A percentile compares a stretch with the other conserved stretches of the same genome.
These are phyloP conservation scores for Zaprionus lineosus DNA, from an alignment of 2,888 invertebrate species.

Conservation along the genomic window DNA sequence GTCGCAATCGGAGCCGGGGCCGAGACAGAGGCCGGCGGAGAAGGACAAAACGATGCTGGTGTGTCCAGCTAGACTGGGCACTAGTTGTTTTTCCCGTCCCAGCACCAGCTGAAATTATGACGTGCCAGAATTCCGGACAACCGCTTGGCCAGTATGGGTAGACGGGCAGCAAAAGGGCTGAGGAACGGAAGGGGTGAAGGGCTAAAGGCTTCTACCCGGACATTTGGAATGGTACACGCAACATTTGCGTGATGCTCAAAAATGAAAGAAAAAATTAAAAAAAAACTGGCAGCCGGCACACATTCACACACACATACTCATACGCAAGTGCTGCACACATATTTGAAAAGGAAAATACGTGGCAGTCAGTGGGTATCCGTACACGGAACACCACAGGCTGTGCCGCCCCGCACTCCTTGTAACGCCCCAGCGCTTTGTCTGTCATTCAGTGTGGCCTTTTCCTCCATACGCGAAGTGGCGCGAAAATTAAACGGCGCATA, in stretches of 20 bases:
- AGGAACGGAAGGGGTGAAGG: no score
- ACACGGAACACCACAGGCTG: conserved; percentile 36
- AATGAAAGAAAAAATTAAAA: conserved; percentile 11
- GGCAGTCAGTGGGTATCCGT: conserved; percentile 59
- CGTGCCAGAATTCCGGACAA: conserved; percentile 59
- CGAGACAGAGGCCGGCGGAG: not conserved
- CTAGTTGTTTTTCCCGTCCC: conserved; percentile 65
- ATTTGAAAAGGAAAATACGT: conserved; percentile 76
- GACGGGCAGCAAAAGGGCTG: not conserved
- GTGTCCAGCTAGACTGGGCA: conserved; percentile 63
- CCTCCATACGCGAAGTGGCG: conserved; percentile 50
- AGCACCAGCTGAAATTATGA: conserved; percentile 65
- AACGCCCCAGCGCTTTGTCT: not conserved
- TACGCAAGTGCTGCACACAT: conserved; percentile 75
- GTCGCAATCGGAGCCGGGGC: no score
- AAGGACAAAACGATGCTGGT: conserved; percentile 59
- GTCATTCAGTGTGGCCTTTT: conserved; percentile 17
- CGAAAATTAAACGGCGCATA: conserved; percentile 74
- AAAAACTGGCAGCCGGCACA: conserved; percentile 19
- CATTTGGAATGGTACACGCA: conserved; percentile 51
- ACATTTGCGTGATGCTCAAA: conserved; percentile 69
- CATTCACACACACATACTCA: conserved; percentile 8
- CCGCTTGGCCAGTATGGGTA: conserved; percentile 34
- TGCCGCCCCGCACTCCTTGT: conserved; percentile 1
- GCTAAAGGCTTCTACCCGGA: conserved; percentile 19